Evolutionary conservation across 1,140 invertebrate species (phyloP).

Genomic region (Pygmarrhopalites habei): DNA sequence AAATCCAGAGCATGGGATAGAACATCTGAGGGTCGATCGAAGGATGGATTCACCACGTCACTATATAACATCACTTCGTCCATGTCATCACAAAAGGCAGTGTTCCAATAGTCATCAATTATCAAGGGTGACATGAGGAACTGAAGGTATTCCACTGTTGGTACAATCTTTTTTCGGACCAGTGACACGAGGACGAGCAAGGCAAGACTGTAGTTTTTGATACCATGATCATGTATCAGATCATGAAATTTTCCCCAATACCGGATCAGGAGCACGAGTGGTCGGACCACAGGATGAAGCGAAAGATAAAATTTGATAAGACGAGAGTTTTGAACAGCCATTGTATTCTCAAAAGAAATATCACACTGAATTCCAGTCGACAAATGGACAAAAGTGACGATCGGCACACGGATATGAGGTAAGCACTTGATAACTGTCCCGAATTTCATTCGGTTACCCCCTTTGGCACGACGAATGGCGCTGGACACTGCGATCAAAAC

Average conservation of each 20-base stretch:
- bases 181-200: conserved; percentile 58
- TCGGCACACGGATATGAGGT: too few species aligned
- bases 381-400: too few species aligned
- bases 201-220: conserved; percentile 55
- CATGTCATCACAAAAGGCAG: neutral
- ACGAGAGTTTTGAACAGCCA: conserved; percentile 56
- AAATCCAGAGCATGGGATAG: too few species aligned
- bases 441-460: too few species aligned
- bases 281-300: conserved; percentile 51
- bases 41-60: too few species aligned
- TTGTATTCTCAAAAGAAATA: conserved; percentile 59
- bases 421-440: too few species aligned
- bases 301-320: conserved; percentile 53
- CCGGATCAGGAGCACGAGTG: conserved; percentile 56
- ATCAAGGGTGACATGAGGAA: neutral
- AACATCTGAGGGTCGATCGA: too few species aligned
- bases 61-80: neutral
- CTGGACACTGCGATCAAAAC: too few species aligned
- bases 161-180: conserved; percentile 16
- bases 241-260: conserved; percentile 58
- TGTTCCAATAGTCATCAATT: conserved; percentile 24
- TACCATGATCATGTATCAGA: conserved; percentile 45
- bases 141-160: conserved; percentile 22
- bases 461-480: too few species aligned
- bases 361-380: too few species aligned